Base-by-base conservation (phyloP, 1,140 invertebrate genomes). In the Stegodyphus dumicola region DNA sequence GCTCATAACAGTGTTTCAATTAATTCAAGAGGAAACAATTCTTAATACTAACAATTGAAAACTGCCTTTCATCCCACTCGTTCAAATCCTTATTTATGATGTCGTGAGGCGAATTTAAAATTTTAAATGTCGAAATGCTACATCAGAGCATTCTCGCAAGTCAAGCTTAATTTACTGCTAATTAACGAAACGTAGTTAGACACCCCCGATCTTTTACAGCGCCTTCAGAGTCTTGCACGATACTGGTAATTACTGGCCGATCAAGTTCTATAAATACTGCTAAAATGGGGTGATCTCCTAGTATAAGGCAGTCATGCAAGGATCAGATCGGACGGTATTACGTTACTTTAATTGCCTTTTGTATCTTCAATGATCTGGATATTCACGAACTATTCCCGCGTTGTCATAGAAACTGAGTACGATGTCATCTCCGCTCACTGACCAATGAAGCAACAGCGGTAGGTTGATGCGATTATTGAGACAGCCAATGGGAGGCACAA, bases 321-420 rank as follows among this genome's bases (percentile, higher is more conserved):
- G 18, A 78, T 69, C 48, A 69, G 67, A 80, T 80, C 78, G 64
- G 56, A 64, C 69, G 54, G 67, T 66, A 79, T 79, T 73, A 73
- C 69, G 51, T 73, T 81, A 73, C 78, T 81, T 81, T 81, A 81
- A 81, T 81, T 81, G 78, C 78, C 69, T 81, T 73, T 81, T 73
- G 78, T 81, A 18, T 81, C 69, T 73, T 81, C 67, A 81, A 81
- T 81, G 78, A 73, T 60, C 69, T 69, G 48, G 33, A 33, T 33
- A 33, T 33, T 33, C 33, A 33, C 7, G 75, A 65, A 77, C 60
- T 48, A 77, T 77, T 77, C 60, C 48, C 18, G 18, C 33, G 78
- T 81, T 73, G 13, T 51, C 51, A 81, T 73, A 6, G 67, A 18
- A 81, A 81, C 78, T 53, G 53, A 73, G 49, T 1, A 56, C 6